Evolutionary conservation across 2,113 vertebrate genomes (phyloP).

Genomic region (Athene cunicularia): DNA sequence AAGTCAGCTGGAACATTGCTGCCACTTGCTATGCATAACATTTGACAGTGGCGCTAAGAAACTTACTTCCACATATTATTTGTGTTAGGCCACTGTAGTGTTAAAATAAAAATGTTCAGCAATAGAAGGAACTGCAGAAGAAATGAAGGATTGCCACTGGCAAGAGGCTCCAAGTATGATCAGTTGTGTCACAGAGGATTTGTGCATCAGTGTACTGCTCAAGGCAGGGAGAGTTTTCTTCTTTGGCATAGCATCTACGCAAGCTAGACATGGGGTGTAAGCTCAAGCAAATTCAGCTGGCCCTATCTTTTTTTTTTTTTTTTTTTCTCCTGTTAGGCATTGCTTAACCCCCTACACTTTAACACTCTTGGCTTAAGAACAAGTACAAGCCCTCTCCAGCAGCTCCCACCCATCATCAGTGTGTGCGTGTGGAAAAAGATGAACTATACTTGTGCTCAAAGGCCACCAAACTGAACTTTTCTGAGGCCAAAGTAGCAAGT

Average conservation of each 20-base stretch:
- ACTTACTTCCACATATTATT: background rate
- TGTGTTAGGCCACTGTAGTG: background rate
- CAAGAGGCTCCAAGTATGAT: background rate
- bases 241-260: background rate
- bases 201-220: background rate
- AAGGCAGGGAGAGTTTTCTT: background rate
- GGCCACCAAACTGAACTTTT: background rate
- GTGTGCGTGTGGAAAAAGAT: background rate
- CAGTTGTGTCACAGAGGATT: conserved; percentile 26
- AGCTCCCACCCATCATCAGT: background rate
- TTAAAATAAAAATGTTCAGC: conserved; percentile 34
- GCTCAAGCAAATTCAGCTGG: background rate
- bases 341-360: background rate
- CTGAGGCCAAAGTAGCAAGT: background rate
- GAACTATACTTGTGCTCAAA: background rate
- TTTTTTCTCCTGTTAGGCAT: background rate
- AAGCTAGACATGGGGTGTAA: background rate
- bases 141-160: conserved; percentile 15
- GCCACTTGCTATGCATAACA: conserved; percentile 6
- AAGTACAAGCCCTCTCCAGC: background rate
- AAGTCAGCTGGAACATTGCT: conserved; percentile 38
- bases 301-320: background rate
- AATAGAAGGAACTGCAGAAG: background rate
- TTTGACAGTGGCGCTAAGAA: background rate
- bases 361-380: background rate